Conservation (phyloP, 2,797 vertebrate genomes). For the Spinus pinus region DNA sequence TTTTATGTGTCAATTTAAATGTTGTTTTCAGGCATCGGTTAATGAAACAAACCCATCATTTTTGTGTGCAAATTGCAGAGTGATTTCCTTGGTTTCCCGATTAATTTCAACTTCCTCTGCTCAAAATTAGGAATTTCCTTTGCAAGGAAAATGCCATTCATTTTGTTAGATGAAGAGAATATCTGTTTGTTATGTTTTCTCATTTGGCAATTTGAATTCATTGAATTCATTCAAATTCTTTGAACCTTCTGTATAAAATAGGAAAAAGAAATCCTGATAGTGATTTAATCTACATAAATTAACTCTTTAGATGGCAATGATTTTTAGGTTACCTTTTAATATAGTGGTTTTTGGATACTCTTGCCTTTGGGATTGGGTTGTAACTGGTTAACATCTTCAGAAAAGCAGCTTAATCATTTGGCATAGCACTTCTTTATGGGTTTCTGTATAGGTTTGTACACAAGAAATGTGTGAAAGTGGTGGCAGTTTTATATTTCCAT, state of each 20-base stretch:
- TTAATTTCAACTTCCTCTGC: conserved; percentile 57
- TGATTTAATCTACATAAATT: background rate
- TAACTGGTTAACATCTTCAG: background rate
- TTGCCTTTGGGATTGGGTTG: background rate
- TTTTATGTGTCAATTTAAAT: conserved; percentile 96
- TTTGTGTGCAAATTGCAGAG: conserved; percentile 66
- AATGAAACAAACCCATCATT: conserved; percentile 88
- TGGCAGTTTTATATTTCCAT: background rate
- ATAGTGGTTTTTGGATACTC: background rate
- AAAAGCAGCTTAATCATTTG: background rate
- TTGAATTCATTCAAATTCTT: background rate
- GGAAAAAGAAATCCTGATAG: conserved; percentile 13
- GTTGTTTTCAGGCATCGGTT: conserved; percentile 79
- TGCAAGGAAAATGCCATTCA: background rate
- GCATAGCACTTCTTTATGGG: background rate
- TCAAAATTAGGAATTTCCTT: conserved; percentile 64
- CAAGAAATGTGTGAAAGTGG: background rate
- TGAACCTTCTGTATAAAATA: background rate
- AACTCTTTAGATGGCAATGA: background rate
- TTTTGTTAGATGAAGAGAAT: conserved; percentile 21
- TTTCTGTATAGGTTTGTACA: background rate
- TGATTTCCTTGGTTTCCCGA: conserved; percentile 52
- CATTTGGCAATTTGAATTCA: background rate
- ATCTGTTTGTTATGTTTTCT: background rate
- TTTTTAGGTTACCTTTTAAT: conserved; percentile 1